These are phyloP conservation scores for Ochropleura plecta DNA, from an alignment of 2,888 invertebrate species.

Conservation along the genomic window DNA sequence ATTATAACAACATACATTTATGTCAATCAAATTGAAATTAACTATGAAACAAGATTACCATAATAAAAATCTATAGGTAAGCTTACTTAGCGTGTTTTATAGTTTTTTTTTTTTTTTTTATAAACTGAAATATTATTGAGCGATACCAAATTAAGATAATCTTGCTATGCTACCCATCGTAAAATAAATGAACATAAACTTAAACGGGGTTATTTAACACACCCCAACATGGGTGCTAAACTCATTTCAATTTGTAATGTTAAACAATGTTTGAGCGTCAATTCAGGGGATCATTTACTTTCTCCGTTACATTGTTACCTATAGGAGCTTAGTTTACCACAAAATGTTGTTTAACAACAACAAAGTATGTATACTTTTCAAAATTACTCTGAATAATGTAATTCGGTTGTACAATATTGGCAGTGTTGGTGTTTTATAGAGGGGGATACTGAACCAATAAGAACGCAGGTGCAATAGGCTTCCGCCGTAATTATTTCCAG, in stretches of 20 bases:
- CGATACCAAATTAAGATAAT: background rate
- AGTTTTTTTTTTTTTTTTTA: too few relatives aligned
- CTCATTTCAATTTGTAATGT: constrained; percentile 29
- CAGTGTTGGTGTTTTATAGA: constrained; percentile 38
- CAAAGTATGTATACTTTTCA: constrained; percentile 5
- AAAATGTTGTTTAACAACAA: constrained; percentile 29
- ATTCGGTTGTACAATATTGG: constrained; percentile 34
- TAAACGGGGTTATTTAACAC: background rate
- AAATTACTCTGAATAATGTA: constrained; percentile 40
- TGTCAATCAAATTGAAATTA: too few relatives aligned
- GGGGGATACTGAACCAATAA: constrained; percentile 51
- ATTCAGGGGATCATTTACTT: constrained; percentile 2
- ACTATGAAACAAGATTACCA: too few relatives aligned
- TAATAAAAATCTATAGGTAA: too few relatives aligned
- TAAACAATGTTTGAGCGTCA: constrained; percentile 11
- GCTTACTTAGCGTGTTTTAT: too few relatives aligned
- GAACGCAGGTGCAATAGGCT: constrained; percentile 60
- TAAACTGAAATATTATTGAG: background rate
- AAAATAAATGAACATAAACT: background rate
- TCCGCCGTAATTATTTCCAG: constrained; percentile 55
- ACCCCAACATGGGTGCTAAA: background rate
- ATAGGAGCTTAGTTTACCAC: constrained; percentile 13
- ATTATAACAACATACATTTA: too few relatives aligned
- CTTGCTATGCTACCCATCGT: background rate
- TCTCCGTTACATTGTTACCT: background rate